Evolutionary conservation across 2,888 invertebrate species (phyloP).

Genomic region (Thyatira batis): DNA sequence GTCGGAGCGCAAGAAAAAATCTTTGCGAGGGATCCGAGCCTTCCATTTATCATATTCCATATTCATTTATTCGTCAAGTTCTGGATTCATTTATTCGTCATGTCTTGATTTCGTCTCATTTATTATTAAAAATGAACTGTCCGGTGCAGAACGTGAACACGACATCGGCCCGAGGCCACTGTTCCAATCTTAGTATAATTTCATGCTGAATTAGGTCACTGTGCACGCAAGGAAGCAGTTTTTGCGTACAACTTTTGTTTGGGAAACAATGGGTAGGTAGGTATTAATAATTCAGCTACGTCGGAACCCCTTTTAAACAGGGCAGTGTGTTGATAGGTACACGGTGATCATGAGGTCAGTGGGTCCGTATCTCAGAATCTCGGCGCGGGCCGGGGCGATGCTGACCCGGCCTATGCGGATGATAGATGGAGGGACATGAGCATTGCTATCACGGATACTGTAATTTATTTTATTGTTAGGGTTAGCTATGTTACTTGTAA

Average conservation of each 20-base stretch:
- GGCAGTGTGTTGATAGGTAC: constrained; percentile 24
- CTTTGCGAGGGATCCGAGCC: constrained; percentile 78
- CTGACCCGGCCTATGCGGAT: constrained; percentile 54
- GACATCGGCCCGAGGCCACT: constrained; percentile 73
- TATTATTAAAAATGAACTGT: constrained; percentile 84
- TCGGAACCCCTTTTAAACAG: constrained; percentile 24
- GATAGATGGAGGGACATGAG: constrained; percentile 59
- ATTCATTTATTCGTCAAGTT: constrained; percentile 83
- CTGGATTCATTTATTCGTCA: constrained; percentile 84
- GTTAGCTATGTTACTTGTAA: constrained; percentile 12
- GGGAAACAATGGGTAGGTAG: constrained; percentile 21
- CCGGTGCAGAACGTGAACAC: constrained; percentile 72
- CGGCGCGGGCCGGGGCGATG: constrained; percentile 29
- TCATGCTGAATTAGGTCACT: constrained; percentile 73
- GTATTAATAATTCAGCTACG: constrained; percentile 6
- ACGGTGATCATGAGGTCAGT: constrained; percentile 52
- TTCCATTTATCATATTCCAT: constrained; percentile 83
- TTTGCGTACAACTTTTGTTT: constrained; percentile 32
- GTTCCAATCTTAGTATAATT: constrained; percentile 80
- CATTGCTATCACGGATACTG: constrained; percentile 41
- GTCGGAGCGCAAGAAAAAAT: constrained; percentile 80
- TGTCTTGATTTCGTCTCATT: constrained; percentile 84
- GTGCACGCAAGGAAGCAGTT: constrained; percentile 30
- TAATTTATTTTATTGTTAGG: constrained; percentile 38
- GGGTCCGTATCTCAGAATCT: constrained; percentile 50